Percentiles rank a stretch among this genome's conserved stretches.
Evolutionary conservation across 2,888 invertebrate genomes (phyloP).

Genomic region (Diarsia rubi): DNA sequence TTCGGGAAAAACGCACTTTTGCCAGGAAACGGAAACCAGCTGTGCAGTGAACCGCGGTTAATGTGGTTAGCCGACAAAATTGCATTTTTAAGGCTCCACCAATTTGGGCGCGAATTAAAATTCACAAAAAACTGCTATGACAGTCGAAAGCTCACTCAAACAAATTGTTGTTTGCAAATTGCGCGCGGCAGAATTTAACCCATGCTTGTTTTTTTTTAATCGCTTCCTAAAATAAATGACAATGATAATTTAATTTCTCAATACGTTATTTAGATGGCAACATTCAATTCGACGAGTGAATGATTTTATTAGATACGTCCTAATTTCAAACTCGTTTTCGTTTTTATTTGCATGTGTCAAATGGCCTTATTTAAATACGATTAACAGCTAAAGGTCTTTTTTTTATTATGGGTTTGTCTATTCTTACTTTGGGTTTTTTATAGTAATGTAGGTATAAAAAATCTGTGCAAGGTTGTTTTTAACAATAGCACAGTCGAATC

Average conservation of each 20-base stretch:
- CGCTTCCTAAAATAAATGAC: constrained; percentile 27
- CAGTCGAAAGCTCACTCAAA: constrained; percentile 41
- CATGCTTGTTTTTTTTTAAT: constrained; percentile 26
- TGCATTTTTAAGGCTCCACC: constrained; percentile 89
- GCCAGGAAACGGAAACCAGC: constrained; percentile 89
- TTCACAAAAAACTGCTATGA: constrained; percentile 54
- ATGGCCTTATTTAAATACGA: constrained; percentile 52
- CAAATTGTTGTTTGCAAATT: constrained; percentile 51
- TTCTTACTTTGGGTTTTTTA: constrained; percentile 49
- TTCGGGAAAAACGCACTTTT: constrained; percentile 87
- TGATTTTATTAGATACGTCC: constrained; percentile 33
- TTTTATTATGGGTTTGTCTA: constrained; percentile 29
- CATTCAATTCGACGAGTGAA: constrained; percentile 14
- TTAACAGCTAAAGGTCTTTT: constrained; percentile 42
- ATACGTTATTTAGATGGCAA: constrained; percentile 33
- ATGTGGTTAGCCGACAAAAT: constrained; percentile 86
- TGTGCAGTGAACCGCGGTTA: constrained; percentile 85
- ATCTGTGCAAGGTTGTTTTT: constrained; percentile 54
- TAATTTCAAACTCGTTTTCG: constrained; percentile 51
- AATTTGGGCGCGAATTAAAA: constrained; percentile 77
- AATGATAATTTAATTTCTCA: constrained; percentile 25
- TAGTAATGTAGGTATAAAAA: no score
- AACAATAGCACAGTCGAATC: constrained; percentile 56
- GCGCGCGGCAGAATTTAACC: constrained; percentile 23
- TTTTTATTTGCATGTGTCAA: constrained; percentile 37